Evolutionary conservation across 1,140 invertebrate species (phyloP), one percentile per base, ranked within the genome.

Genomic region (Pemphigus obesinymphae): DNA sequence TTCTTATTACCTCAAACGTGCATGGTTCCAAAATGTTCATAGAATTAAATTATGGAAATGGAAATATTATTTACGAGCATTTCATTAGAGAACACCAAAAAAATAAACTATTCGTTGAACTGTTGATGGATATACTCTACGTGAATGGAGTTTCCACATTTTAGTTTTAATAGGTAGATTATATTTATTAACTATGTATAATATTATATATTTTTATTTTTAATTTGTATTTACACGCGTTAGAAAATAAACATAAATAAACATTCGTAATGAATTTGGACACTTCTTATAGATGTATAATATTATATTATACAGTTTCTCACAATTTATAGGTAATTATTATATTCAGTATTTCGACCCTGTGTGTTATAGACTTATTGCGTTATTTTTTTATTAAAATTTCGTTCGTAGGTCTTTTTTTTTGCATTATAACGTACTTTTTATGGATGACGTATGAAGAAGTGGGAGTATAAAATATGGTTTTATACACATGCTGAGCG

Each of bases 401-500:
- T 17, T 26, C 29, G 37, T 29, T 26, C 17, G n/a, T 70, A 20
- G 5, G 3, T 37, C 20, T 66, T 43, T 23, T 43, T 66, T 26
- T 70, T 70, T 45, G 15, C 40, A 43, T 10, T 10, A 40, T 10
- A 10, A 10, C 13, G 11, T 17, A 45, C 15, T 70, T 45, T 70
- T 45, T 13, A 45, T 7, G 0, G 23, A 2, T 26, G 26, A 31
- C 23, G 50, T 40, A 34, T 58, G 73, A 29, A 58, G n/a, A 29
- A 40, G 73, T 58, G 73, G 73, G 53, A 76, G n/a, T 50, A 40
- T 58, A 58, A 78, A 40, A 58, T 78, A 78, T 78, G 34, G 73
- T 58, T 37, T 55, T 55, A 76, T 37, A 17, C 26, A 20, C 20
- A 43, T 72, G 10, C 34, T 11, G 31, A 34, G 50, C n/a, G 48